These are phyloP conservation scores for Oenanthe melanoleuca DNA, from an alignment of 2,113 vertebrate genomes.

Conservation along the genomic window DNA sequence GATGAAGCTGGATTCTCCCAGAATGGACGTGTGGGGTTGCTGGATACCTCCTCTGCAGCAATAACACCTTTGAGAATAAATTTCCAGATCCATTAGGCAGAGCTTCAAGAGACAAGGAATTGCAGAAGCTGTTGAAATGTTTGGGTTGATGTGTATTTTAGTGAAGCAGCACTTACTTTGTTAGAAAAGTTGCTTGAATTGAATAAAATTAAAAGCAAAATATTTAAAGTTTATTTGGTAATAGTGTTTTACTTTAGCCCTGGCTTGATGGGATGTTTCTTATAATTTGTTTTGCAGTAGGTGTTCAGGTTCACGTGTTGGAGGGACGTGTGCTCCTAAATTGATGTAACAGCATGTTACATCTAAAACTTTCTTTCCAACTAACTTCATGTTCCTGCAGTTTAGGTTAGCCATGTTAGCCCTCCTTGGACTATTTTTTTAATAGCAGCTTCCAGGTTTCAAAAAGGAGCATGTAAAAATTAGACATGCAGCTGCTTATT, in stretches of 20 bases:
- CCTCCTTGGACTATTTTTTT: not conserved
- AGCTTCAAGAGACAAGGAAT: not conserved
- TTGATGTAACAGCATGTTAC: not conserved
- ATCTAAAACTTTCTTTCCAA: not conserved
- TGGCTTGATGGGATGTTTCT: not conserved
- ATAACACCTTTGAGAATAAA: conserved; percentile 66
- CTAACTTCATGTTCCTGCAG: not conserved
- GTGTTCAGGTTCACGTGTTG: not conserved
- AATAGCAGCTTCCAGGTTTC: not conserved
- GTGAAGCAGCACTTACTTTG: not conserved
- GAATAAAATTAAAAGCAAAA: not conserved
- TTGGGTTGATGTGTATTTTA: not conserved
- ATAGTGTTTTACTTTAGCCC: not conserved
- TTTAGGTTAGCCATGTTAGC: not conserved
- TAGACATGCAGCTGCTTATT: not conserved
- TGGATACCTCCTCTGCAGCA: not conserved
- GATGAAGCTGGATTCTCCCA: not conserved
- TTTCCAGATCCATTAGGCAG: conserved; percentile 73
- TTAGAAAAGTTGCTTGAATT: not conserved
- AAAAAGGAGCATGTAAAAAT: not conserved
- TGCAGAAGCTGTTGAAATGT: not conserved
- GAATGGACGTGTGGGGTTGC: not conserved
- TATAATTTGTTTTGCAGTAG: not conserved
- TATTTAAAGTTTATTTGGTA: not conserved
- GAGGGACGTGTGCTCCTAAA: not conserved